Conservation (phyloP, 2,888 invertebrate species). For the Trichopoda pennipes region DNA sequence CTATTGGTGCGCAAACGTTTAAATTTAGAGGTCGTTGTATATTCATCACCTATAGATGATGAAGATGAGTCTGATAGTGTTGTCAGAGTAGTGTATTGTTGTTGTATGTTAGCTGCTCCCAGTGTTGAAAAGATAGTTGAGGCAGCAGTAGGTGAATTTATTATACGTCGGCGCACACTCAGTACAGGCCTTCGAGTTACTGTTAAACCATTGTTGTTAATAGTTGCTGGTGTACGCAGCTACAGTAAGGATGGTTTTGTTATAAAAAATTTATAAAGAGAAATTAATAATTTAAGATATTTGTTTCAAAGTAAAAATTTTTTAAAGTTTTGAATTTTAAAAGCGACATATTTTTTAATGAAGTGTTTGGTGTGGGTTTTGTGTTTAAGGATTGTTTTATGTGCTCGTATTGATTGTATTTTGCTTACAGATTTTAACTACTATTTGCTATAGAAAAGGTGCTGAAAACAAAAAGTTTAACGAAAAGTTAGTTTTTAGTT, state of each 20-base stretch:
- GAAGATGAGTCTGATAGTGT: conserved; percentile 51
- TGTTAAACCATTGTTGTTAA: conserved; percentile 64
- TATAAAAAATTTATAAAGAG: conserved; percentile 15
- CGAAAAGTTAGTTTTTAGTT: conserved; percentile 11
- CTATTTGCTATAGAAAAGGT: conserved; percentile 22
- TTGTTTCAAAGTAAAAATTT: not conserved
- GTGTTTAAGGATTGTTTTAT: conserved; percentile 32
- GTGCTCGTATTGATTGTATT: not conserved
- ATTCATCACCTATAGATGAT: conserved; percentile 61
- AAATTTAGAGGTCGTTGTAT: conserved; percentile 74
- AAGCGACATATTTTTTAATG: not conserved
- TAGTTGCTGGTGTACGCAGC: conserved; percentile 71
- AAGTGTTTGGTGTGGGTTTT: conserved; percentile 11
- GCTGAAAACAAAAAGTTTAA: conserved; percentile 33
- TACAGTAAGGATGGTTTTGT: conserved; percentile 63
- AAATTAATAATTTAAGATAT: conserved; percentile 1
- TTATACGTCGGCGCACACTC: conserved; percentile 78
- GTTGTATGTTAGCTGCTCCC: conserved; percentile 73
- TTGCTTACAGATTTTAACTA: conserved; percentile 21
- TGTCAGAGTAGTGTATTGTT: conserved; percentile 74
- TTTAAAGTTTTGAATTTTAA: not conserved
- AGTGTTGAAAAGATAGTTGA: conserved; percentile 65
- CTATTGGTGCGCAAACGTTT: conserved; percentile 72
- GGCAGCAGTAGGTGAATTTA: conserved; percentile 72
- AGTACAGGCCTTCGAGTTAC: conserved; percentile 77